A percentile compares a stretch with the other conserved stretches of the same genome.
Evolutionary conservation across 2,797 vertebrate species (phyloP).

Genomic region (Falco peregrinus): DNA sequence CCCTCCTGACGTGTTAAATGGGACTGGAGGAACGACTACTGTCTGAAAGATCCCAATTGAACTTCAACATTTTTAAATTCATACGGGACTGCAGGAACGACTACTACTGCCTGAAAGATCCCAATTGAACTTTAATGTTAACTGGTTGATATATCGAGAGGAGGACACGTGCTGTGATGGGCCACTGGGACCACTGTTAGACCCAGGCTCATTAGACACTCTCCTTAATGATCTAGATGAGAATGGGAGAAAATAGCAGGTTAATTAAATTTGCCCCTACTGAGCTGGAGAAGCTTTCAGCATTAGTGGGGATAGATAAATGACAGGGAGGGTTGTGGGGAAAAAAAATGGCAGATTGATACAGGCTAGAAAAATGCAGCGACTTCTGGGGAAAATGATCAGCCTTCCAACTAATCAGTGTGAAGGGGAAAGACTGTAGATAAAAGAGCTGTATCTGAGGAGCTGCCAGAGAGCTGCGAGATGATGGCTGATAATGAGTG

Average conservation of each 20-base stretch:
- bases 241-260: background rate
- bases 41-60: too few relatives aligned
- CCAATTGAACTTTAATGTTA: background rate
- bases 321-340: background rate
- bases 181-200: background rate
- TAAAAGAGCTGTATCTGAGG: background rate
- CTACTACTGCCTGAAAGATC: background rate
- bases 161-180: background rate
- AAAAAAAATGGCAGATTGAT: background rate
- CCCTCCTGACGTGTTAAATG: fast-evolving
- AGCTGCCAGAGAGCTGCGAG: slow-evolving; percentile 39
- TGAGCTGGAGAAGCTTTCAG: slow-evolving; percentile 2
- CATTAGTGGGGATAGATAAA: background rate
- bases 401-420: background rate
- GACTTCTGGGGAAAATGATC: slow-evolving; percentile 4
- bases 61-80: too few relatives aligned
- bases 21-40: background rate
- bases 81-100: background rate
- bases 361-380: background rate
- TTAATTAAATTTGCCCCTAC: slow-evolving; percentile 41
- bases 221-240: slow-evolving; percentile 2
- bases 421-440: background rate
- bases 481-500: slow-evolving; percentile 39
- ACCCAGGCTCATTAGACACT: background rate
- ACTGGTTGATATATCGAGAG: background rate